These are phyloP conservation scores for Anhinga rufa DNA, from an alignment of 2,113 vertebrate species.

Conservation along the genomic window DNA sequence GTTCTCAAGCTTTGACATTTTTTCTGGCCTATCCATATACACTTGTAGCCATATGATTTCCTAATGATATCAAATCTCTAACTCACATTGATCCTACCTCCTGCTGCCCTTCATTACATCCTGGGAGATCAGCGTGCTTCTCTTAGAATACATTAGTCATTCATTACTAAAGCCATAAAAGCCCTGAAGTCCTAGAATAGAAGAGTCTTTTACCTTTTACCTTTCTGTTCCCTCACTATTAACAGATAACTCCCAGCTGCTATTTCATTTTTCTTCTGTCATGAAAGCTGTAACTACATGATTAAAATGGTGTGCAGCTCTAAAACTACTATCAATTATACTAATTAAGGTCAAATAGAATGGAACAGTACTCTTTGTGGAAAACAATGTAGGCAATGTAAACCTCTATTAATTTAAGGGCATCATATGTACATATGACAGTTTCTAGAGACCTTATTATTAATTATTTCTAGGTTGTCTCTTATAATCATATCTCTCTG, in stretches of 20 bases:
- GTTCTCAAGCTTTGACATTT: background rate
- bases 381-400: conserved; percentile 47
- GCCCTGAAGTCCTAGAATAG: conserved; percentile 1
- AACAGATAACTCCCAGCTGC: conserved; percentile 58
- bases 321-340: conserved; percentile 68
- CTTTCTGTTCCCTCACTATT: conserved; percentile 41
- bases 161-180: background rate
- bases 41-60: background rate
- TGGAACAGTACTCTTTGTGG: conserved; percentile 20
- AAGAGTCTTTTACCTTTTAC: conserved; percentile 19
- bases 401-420: conserved; percentile 57
- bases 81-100: conserved; percentile 27
- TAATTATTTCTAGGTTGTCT: conserved; percentile 37
- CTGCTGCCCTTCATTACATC: conserved; percentile 21
- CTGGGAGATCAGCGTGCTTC: conserved; percentile 5
- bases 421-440: conserved; percentile 13
- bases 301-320: conserved; percentile 55
- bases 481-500: background rate
- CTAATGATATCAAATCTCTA: conserved; percentile 19
- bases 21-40: background rate
- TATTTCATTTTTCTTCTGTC: conserved; percentile 68
- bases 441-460: conserved; percentile 2
- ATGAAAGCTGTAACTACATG: conserved; percentile 54
- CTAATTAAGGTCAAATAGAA: conserved; percentile 72
- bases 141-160: conserved; percentile 27